A percentile compares a stretch with the other conserved stretches of the same genome.
Conservation (phyloP, 2,113 vertebrate genomes). For the Hydropotes inermis region DNA sequence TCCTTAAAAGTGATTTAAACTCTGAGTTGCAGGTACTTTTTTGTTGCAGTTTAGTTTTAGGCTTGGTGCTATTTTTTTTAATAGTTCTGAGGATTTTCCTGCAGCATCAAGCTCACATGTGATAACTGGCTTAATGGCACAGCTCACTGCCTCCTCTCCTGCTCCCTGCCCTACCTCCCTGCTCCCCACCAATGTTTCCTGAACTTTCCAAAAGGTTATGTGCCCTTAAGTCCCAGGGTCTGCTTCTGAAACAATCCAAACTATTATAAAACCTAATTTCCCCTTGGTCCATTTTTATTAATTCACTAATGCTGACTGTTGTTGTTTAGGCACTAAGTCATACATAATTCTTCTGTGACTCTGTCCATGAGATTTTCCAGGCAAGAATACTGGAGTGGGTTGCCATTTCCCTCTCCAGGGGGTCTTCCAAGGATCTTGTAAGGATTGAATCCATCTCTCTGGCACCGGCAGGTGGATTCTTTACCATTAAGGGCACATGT, state of each 20-base stretch:
- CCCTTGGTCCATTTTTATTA: neutral
- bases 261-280: neutral
- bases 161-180: neutral
- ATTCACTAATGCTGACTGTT: neutral
- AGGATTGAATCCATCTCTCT: neutral
- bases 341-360: neutral
- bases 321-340: neutral
- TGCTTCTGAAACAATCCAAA: neutral
- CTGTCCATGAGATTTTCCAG: neutral
- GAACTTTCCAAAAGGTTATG: neutral
- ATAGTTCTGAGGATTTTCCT: neutral
- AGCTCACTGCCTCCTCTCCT: neutral
- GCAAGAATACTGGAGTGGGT: neutral
- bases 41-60: neutral
- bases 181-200: neutral
- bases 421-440: neutral
- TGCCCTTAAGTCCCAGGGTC: neutral
- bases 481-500: neutral
- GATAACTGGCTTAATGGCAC: accelerated
- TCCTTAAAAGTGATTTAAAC: neutral
- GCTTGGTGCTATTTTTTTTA: neutral
- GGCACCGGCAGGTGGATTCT: neutral
- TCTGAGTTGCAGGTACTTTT: neutral
- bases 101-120: neutral
- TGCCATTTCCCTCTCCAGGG: neutral